Percentiles rank a stretch among this genome's conserved stretches.
phyloP scores from a whole-genome alignment of 2,888 invertebrate species.

The Onchidella celtica region DNA sequence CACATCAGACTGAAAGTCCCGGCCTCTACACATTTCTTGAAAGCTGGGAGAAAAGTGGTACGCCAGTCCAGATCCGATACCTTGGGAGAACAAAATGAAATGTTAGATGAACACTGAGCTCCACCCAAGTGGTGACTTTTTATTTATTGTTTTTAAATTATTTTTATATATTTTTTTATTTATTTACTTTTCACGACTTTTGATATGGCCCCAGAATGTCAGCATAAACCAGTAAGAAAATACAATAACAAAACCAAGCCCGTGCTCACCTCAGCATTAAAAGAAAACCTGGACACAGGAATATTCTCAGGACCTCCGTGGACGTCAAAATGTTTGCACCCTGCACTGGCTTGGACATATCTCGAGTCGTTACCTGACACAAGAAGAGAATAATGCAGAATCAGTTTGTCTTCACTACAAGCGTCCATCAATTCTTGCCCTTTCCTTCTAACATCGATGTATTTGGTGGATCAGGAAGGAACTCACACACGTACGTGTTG shows the following conservation, averaged over 20 bases:
- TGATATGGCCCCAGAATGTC: too few relatives aligned
- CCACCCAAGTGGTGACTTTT: too few relatives aligned
- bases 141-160: too few relatives aligned
- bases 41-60: slow-evolving; percentile 75
- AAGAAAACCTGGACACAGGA: slow-evolving; percentile 63
- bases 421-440: too few relatives aligned
- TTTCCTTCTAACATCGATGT: too few relatives aligned
- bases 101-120: too few relatives aligned
- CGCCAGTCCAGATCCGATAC: slow-evolving; percentile 72
- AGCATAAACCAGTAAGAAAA: neutral
- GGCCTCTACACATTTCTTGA: slow-evolving; percentile 72
- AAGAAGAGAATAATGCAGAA: neutral
- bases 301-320: slow-evolving; percentile 77
- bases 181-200: too few relatives aligned
- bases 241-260: neutral
- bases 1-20: slow-evolving; percentile 78
- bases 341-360: slow-evolving; percentile 75
- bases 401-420: too few relatives aligned
- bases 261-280: slow-evolving; percentile 64
- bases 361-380: slow-evolving; percentile 56
- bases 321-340: slow-evolving; percentile 77
- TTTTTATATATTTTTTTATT: too few relatives aligned
- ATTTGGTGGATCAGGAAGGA: too few relatives aligned
- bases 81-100: slow-evolving; percentile 60
- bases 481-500: too few relatives aligned